A percentile compares a stretch with the other conserved stretches of the same genome.
These are phyloP conservation scores for Deilephila porcellus DNA, from an alignment of 2,888 invertebrate species.

Conservation along the genomic window DNA sequence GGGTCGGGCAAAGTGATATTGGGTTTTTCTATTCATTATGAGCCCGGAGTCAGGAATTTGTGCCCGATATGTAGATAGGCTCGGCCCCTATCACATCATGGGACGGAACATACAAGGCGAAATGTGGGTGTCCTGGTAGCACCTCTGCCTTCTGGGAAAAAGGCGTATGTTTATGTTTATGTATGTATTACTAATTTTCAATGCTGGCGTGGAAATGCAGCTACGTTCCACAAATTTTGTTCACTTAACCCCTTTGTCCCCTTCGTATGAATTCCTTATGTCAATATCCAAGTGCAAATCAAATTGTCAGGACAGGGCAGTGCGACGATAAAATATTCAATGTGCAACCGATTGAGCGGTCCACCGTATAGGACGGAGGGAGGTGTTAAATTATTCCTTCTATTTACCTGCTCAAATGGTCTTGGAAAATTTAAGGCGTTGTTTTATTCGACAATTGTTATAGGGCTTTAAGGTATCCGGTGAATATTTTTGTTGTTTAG, in stretches of 20 bases:
- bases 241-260: neutral
- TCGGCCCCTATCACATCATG: too few relatives aligned
- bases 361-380: neutral
- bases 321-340: conserved; percentile 32
- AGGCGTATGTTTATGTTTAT: too few relatives aligned
- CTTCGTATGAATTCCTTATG: conserved; percentile 25
- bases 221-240: neutral
- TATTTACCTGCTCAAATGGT: conserved; percentile 17
- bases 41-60: too few relatives aligned
- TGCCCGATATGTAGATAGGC: too few relatives aligned
- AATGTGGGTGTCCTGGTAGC: too few relatives aligned
- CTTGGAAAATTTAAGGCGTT: neutral
- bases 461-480: neutral
- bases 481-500: neutral
- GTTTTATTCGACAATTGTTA: conserved; percentile 10
- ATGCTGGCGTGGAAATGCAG: too few relatives aligned
- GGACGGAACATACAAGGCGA: too few relatives aligned
- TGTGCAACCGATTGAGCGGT: conserved; percentile 22
- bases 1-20: too few relatives aligned
- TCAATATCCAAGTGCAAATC: conserved; percentile 31
- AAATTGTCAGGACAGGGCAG: conserved; percentile 30
- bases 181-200: neutral
- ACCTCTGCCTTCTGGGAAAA: too few relatives aligned
- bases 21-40: too few relatives aligned
- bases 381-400: conserved; percentile 28